These are phyloP conservation scores for Salpingus planirostris DNA, from an alignment of 2,888 invertebrate species.

Conservation along the genomic window DNA sequence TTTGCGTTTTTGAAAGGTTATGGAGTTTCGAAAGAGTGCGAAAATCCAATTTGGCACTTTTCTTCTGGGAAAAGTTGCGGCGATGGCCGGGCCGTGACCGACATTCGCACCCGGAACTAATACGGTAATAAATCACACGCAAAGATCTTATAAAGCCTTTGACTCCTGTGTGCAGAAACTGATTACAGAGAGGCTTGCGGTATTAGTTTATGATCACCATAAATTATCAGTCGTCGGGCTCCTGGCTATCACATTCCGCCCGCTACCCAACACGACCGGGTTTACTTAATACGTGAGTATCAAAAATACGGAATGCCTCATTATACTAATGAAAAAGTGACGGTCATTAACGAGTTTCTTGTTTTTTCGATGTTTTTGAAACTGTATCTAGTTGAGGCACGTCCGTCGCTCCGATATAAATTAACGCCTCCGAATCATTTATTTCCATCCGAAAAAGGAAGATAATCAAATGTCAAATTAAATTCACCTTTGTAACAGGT, in stretches of 20 bases:
- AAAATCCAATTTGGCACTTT: too few species aligned
- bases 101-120: conserved; percentile 27
- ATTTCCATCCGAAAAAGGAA: not conserved
- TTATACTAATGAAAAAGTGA: too few species aligned
- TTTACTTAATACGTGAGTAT: too few species aligned
- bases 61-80: too few species aligned
- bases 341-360: too few species aligned
- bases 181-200: conserved; percentile 22
- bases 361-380: too few species aligned
- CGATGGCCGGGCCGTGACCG: conserved; percentile 26
- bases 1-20: too few species aligned
- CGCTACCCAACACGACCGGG: too few species aligned
- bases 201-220: conserved; percentile 21
- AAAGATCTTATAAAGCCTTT: conserved; percentile 28
- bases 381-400: too few species aligned
- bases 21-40: conserved; percentile 4
- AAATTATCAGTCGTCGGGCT: conserved; percentile 14
- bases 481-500: conserved; percentile 6
- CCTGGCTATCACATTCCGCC: not conserved
- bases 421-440: too few species aligned
- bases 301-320: too few species aligned
- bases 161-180: conserved; percentile 21
- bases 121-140: conserved; percentile 28
- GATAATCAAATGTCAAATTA: not conserved
- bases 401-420: too few species aligned